phyloP scores from a whole-genome alignment of 1,140 invertebrate genomes.

The Achroia grisella region DNA sequence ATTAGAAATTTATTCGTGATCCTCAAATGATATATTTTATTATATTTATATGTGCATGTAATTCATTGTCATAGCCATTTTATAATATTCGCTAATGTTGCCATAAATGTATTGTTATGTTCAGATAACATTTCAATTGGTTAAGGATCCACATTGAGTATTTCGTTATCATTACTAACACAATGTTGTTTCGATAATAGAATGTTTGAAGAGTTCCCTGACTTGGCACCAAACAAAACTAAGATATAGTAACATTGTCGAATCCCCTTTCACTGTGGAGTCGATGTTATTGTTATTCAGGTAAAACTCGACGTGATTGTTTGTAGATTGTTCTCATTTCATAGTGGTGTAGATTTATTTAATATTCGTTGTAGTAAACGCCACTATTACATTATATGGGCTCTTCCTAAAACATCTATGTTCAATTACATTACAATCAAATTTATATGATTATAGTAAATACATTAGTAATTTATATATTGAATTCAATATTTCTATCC shows the following conservation, averaged over 20 bases:
- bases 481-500: too few relatives aligned
- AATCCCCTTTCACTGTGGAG: slow-evolving; percentile 7
- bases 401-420: too few relatives aligned
- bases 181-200: slow-evolving; percentile 54
- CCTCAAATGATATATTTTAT: too few relatives aligned
- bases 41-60: too few relatives aligned
- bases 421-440: too few relatives aligned
- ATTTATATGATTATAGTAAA: too few relatives aligned
- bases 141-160: slow-evolving; percentile 3
- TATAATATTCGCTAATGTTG: too few relatives aligned
- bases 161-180: slow-evolving; percentile 37
- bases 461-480: too few relatives aligned
- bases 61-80: too few relatives aligned
- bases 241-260: slow-evolving; percentile 31
- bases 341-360: background rate
- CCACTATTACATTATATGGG: slow-evolving; percentile 7
- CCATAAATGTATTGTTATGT: too few relatives aligned
- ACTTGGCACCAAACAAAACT: slow-evolving; percentile 60
- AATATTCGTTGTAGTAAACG: slow-evolving; percentile 5
- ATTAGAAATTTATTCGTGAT: too few relatives aligned
- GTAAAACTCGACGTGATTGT: slow-evolving; percentile 37
- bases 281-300: slow-evolving; percentile 24
- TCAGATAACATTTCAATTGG: background rate
- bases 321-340: slow-evolving; percentile 13
- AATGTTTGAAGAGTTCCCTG: slow-evolving; percentile 69